Conservation (phyloP, 2,888 invertebrate genomes). For the Thera obeliscata region DNA sequence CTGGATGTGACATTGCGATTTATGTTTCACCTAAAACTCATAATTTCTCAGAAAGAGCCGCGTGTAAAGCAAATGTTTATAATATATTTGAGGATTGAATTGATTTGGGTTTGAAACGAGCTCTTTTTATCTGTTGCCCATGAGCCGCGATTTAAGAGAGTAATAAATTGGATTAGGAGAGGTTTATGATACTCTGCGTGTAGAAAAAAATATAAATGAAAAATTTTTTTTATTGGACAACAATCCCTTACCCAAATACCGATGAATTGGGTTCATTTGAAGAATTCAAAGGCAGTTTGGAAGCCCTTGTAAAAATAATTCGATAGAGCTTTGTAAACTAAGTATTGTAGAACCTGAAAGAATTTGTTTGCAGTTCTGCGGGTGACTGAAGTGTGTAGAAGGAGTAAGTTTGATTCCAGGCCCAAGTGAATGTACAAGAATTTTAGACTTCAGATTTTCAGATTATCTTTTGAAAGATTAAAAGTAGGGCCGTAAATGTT, state of each 20-base stretch:
- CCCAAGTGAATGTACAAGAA: background rate
- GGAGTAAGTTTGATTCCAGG: background rate
- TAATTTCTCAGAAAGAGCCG: constrained; percentile 3
- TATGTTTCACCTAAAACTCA: no score
- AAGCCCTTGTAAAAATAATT: constrained; percentile 2
- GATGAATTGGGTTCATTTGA: constrained; percentile 15
- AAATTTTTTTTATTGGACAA: constrained; percentile 38
- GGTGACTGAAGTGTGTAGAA: no score
- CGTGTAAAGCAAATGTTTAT: background rate
- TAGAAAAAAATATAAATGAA: constrained; percentile 31
- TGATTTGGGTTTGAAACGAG: constrained; percentile 32
- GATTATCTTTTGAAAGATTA: no score
- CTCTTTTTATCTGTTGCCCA: constrained; percentile 35
- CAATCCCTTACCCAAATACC: constrained; percentile 24
- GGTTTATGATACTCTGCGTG: constrained; percentile 28
- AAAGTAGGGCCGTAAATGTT: no score
- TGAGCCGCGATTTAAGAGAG: constrained; percentile 32
- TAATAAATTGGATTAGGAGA: constrained; percentile 34
- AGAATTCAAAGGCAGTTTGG: constrained; percentile 5
- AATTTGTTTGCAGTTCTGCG: no score
- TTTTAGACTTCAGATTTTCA: no score
- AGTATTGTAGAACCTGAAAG: no score
- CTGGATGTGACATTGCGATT: no score
- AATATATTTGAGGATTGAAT: constrained; percentile 29
- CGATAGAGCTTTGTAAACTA: background rate